Base-by-base conservation (phyloP, 2,888 invertebrate species). In the Candidula unifasciata region DNA sequence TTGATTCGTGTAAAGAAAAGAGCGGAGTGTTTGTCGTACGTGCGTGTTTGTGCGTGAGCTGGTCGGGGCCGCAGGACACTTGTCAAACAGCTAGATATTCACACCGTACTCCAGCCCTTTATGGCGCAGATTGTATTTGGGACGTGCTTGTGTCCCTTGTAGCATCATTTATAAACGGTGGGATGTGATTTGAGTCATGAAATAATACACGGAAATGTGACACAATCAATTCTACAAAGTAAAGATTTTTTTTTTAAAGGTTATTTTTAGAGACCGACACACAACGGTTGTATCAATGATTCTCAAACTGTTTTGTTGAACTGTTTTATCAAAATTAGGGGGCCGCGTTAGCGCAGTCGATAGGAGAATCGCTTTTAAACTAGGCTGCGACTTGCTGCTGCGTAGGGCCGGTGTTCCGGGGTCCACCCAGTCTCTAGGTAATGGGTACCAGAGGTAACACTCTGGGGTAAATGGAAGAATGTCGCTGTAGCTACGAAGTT, bases 111-210 rank as follows among this genome's bases (percentile, higher is more conserved):
- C n/a, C 44, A 30, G n/a, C 37, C 30, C 16, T 68, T 44, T 68
- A 52, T 79, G 44, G 18, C 24, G n/a, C 13, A 52, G 68, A 8
- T 30, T 30, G 10, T 66, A 68, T 27, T 27, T 18, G 13, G 30
- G 66, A 68, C 79, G 68, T 79, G 79, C 66, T 3, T 35, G n/a
- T 18, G 0, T 16, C 5, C 6, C 35, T 24, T n/a, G 21, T 18
- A 13, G n/a, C 18, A 33, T 52, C 79, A 68, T 68, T 79, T 66
- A 44, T 52, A 68, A 66, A 64, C 44, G 6, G 6, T 3, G 71
- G 57, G 71, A 57, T 71, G 33, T 57, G 80, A 71, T 80, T 80
- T 71, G 71, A 57, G 24, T 52, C 57, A 80, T 69, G 37, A 57
- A 80, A 80, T 80, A 71, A 80, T 66, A 82, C 33, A 30, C 33